Base-by-base conservation (phyloP, 1,140 invertebrate genomes). In the Philopotamus ludificatus region DNA sequence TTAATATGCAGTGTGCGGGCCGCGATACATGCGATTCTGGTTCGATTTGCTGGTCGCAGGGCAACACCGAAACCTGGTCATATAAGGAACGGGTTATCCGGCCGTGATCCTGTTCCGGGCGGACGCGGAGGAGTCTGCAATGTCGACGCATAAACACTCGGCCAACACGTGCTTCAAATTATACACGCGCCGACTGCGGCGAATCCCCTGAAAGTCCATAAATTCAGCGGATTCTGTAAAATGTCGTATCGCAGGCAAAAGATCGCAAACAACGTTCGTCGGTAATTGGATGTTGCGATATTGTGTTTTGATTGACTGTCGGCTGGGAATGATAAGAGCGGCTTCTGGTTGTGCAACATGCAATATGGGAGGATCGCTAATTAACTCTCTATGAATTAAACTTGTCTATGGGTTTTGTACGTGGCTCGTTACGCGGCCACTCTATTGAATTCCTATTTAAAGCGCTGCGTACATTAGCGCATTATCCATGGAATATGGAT, bases 71-170 rank as follows among this genome's bases (percentile, higher is more conserved):
- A 55, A 55, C 51, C 47, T 12, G 51, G 15, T 41, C 21, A 7
- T 44, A 58, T 34, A 58, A 44, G 55, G 51, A 55, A 55, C 26
- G 51, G 23, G 55, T 44, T 58, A 58, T 58, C 55, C 45, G 23
- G n/a, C 12, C 39, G 45, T 58, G 45, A 58, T 58, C 55, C 55
- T 16, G 39, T 34, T 34, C 28, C 28, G 28, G 28, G 28, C 4
- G 12, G 4, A 34, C 12, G 28, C 28, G 4, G 28, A 7, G 28
- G 4, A 34, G 28, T 7, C 12, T 4, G 28, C 28, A 7, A 34
- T 7, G 12, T 34, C 28, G 28, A 34, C 28, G 4, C 12, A 7
- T 12, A 34, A 34, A 34, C 28, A 34, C 4, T 34, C 4, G 28
- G 4, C 28, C 4, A 34, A 34, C 4, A 34, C 28, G 28, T 7